Percentiles rank a stretch among this genome's conserved stretches.
phyloP scores from a whole-genome alignment of 2,888 invertebrate species.

The Dolomedes plantarius region DNA sequence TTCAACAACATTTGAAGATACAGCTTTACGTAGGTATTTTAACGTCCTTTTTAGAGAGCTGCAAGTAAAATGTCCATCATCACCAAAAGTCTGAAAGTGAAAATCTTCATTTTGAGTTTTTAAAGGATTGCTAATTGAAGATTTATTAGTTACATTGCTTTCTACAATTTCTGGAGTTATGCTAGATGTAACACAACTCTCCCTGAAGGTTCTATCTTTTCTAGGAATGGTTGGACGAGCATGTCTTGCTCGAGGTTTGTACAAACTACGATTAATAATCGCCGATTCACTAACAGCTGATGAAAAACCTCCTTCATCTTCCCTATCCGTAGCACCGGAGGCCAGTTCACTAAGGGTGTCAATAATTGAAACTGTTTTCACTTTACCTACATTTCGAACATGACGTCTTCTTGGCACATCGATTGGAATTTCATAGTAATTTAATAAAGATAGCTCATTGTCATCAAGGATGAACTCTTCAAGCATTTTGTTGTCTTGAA shows the following conservation, averaged over 20 bases:
- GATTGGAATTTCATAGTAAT: constrained; percentile 69
- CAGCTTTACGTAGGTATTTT: constrained; percentile 65
- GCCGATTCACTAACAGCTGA: constrained; percentile 67
- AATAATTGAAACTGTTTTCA: constrained; percentile 75
- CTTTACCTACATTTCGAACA: constrained; percentile 60
- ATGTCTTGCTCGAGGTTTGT: constrained; percentile 55
- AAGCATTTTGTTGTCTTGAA: constrained; percentile 49
- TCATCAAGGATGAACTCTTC: constrained; percentile 70
- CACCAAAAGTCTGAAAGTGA: constrained; percentile 26
- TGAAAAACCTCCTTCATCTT: constrained; percentile 68
- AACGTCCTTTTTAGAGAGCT: constrained; percentile 68
- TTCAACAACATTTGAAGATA: constrained; percentile 49
- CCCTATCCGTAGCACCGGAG: constrained; percentile 72
- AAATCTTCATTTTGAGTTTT: constrained; percentile 38
- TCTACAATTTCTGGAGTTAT: not conserved
- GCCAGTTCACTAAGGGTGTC: constrained; percentile 76
- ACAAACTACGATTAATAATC: constrained; percentile 42
- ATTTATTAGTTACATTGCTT: constrained; percentile 3
- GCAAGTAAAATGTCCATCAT: constrained; percentile 54
- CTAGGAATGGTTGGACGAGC: constrained; percentile 24
- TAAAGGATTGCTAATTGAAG: constrained; percentile 23
- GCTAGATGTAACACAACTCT: not conserved
- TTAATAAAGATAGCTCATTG: constrained; percentile 59
- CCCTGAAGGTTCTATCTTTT: constrained; percentile 24
- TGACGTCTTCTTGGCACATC: constrained; percentile 54